Percentiles rank a stretch among this genome's conserved stretches.
These are phyloP conservation scores for Agapostemon virescens DNA, from an alignment of 2,888 invertebrate species.

Conservation along the genomic window DNA sequence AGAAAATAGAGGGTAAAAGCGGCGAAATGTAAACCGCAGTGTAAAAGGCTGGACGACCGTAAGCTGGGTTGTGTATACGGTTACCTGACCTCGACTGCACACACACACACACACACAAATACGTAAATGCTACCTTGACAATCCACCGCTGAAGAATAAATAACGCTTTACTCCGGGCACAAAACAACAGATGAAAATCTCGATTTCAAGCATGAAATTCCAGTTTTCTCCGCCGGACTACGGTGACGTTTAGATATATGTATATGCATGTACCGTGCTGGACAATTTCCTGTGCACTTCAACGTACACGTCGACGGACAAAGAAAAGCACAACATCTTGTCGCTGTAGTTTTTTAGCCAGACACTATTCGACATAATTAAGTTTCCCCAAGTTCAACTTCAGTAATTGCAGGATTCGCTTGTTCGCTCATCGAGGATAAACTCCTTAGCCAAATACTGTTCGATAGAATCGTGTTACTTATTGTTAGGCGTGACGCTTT, in stretches of 20 bases:
- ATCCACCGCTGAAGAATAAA: constrained; percentile 44
- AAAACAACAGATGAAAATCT: constrained; percentile 31
- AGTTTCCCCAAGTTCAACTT: background rate
- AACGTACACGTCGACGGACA: background rate
- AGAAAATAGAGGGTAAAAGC: background rate
- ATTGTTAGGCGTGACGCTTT: no score
- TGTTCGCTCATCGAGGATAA: background rate
- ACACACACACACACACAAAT: no score
- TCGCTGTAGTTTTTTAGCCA: background rate
- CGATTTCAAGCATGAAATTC: constrained; percentile 12
- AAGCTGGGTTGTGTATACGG: background rate
- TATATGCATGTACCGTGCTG: background rate
- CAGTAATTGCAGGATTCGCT: background rate
- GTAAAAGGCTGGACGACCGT: background rate
- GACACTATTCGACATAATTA: background rate
- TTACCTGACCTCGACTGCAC: background rate
- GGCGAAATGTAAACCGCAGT: background rate
- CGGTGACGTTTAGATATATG: background rate
- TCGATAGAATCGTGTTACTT: no score
- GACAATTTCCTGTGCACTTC: background rate
- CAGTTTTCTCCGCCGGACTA: background rate
- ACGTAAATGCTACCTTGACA: constrained; percentile 30
- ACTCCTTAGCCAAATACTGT: no score
- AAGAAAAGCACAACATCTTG: background rate
- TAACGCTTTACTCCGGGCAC: constrained; percentile 23